phyloP scores from a whole-genome alignment of 64 coral and sea anemone species.

The Pocillopora verrucosa region DNA sequence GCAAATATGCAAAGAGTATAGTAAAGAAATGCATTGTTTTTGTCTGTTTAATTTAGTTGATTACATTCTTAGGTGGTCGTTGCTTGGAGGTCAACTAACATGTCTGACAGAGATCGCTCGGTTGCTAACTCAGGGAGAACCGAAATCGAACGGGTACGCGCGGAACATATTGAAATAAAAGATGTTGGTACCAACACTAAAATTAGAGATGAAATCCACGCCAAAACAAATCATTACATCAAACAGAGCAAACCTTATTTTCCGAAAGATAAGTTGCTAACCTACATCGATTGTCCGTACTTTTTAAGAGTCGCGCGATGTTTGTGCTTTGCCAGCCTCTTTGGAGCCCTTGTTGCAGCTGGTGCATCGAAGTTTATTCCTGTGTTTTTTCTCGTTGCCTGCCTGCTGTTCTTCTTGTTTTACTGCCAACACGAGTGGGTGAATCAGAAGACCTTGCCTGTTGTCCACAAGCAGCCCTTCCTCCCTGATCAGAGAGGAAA shows the following conservation, averaged over 20 bases:
- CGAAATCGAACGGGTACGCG: neutral
- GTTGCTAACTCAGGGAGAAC: neutral
- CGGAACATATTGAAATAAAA: conserved; percentile 24
- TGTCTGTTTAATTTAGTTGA: too few species aligned
- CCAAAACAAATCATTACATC: conserved; percentile 63
- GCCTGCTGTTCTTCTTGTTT: conserved; percentile 15
- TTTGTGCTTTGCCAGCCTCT: neutral
- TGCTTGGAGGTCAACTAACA: neutral
- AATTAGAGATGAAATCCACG: conserved; percentile 36
- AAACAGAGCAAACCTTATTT: conserved; percentile 53
- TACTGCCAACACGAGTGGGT: conserved; percentile 69
- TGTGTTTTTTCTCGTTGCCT: conserved; percentile 6
- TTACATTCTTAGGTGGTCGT: too few species aligned
- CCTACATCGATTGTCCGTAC: conserved; percentile 38
- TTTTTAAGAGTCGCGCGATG: neutral
- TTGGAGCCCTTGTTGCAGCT: neutral
- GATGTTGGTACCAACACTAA: conserved; percentile 24
- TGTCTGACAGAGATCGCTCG: neutral
- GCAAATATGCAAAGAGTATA: too few species aligned
- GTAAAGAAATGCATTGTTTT: too few species aligned
- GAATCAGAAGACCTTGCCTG: conserved; percentile 30
- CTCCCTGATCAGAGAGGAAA: neutral
- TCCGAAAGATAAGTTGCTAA: conserved; percentile 34
- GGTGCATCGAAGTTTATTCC: neutral
- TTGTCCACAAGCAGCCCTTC: conserved; percentile 63